A percentile compares a stretch with the other conserved stretches of the same genome.
phyloP scores from a whole-genome alignment of 2,888 invertebrate species.

The Acanthosepion lycidas region DNA sequence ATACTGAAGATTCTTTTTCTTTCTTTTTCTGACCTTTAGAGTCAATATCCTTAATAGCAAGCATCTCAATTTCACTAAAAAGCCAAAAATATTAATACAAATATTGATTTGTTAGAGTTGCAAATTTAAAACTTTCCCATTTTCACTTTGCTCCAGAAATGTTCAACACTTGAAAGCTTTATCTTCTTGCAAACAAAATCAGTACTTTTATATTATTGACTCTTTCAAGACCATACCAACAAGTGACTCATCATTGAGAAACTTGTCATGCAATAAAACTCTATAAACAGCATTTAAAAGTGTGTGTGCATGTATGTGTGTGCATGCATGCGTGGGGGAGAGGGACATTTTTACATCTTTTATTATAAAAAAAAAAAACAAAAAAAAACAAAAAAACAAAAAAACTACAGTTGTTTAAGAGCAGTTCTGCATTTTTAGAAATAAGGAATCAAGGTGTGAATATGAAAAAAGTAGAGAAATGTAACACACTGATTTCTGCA shows the following conservation, averaged over 20 bases:
- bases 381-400: too few relatives aligned
- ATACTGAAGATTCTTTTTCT: not conserved
- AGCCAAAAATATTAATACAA: not conserved
- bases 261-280: not conserved
- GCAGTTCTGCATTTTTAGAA: too few relatives aligned
- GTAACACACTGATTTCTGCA: too few relatives aligned
- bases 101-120: slow-evolving; percentile 33
- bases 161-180: not conserved
- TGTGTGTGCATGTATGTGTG: too few relatives aligned
- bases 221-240: too few relatives aligned
- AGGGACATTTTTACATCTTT: not conserved
- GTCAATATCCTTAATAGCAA: not conserved
- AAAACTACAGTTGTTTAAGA: too few relatives aligned
- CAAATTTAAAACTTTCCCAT: not conserved
- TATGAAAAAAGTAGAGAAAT: too few relatives aligned
- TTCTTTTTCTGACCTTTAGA: not conserved
- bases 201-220: not conserved
- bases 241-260: not conserved
- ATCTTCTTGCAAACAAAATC: not conserved
- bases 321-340: too few relatives aligned
- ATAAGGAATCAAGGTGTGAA: too few relatives aligned
- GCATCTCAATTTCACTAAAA: not conserved
- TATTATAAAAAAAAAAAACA: not conserved
- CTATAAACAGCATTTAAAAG: too few relatives aligned
- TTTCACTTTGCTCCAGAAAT: not conserved